Evolutionary conservation across 2,888 invertebrate genomes (phyloP).

Genomic region (Thalpophila matura): DNA sequence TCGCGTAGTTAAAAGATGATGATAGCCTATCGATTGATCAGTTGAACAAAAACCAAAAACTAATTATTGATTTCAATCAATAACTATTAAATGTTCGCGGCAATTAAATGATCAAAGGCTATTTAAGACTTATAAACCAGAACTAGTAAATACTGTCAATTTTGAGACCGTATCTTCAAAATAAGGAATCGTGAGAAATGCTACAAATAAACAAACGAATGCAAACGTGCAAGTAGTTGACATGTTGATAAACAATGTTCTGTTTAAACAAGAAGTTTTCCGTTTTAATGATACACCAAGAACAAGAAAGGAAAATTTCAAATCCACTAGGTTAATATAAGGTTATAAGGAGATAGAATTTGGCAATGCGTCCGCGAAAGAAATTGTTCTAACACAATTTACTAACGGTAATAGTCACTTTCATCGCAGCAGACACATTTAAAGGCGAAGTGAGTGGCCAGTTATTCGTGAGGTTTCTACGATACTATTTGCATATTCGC

Average conservation of each 20-base stretch:
- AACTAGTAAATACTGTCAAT: constrained; percentile 10
- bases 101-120: constrained; percentile 6
- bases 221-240: constrained; percentile 73
- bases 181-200: constrained; percentile 75
- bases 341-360: constrained; percentile 69
- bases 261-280: constrained; percentile 77
- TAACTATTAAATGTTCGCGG: constrained; percentile 32
- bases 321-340: too few species aligned
- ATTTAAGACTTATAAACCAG: constrained; percentile 19
- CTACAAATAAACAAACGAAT: constrained; percentile 77
- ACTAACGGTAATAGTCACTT: constrained; percentile 89
- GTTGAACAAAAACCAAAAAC: constrained; percentile 17
- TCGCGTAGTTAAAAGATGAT: constrained; percentile 15
- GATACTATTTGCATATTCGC: constrained; percentile 91
- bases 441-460: constrained; percentile 90
- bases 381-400: constrained; percentile 87
- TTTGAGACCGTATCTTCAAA: constrained; percentile 40
- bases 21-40: constrained; percentile 19
- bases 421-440: constrained; percentile 89
- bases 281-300: constrained; percentile 69
- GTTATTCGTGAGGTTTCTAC: constrained; percentile 91
- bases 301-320: constrained; percentile 61
- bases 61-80: constrained; percentile 16
- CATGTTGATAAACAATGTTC: constrained; percentile 79
- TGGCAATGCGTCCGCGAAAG: constrained; percentile 77